Evolutionary conservation across 1,140 invertebrate genomes (phyloP).

Genomic region (Sarcophaga bullata): DNA sequence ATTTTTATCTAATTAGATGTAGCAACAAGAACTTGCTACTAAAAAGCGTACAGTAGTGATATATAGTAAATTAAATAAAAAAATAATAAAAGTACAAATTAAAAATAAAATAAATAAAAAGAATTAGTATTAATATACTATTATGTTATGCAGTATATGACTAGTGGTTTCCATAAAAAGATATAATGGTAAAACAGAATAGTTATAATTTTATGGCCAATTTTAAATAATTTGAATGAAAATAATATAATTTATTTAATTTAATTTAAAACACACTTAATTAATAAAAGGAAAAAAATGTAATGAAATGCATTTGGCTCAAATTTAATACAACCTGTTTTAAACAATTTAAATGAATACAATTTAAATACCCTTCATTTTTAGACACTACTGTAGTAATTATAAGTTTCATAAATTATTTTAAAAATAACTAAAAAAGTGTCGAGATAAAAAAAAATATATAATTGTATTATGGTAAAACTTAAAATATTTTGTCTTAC

Average conservation of each 20-base stretch:
- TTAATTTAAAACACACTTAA: slow-evolving; percentile 19
- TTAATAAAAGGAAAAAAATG: slow-evolving; percentile 26
- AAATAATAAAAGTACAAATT: neutral
- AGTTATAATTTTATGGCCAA: slow-evolving; percentile 13
- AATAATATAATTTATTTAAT: neutral
- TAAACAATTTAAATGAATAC: slow-evolving; percentile 30
- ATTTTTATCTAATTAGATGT: slow-evolving; percentile 22
- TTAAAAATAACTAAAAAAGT: too few species aligned
- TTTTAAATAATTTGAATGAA: slow-evolving; percentile 23
- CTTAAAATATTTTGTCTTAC: too few species aligned
- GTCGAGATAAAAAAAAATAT: too few species aligned
- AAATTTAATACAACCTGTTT: slow-evolving; percentile 40
- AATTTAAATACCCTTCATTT: slow-evolving; percentile 32
- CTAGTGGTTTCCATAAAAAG: slow-evolving; percentile 31
- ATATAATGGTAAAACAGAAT: slow-evolving; percentile 8
- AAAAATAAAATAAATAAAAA: neutral
- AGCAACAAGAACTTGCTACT: neutral
- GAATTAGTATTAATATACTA: neutral
- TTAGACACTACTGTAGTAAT: slow-evolving; percentile 34
- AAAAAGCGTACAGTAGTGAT: slow-evolving; percentile 36
- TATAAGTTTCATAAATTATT: too few species aligned
- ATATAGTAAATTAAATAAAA: neutral
- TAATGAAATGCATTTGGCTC: slow-evolving; percentile 35
- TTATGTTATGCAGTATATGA: slow-evolving; percentile 27
- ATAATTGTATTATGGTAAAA: too few species aligned